These are phyloP conservation scores for Spodoptera litura DNA, from an alignment of 1,140 invertebrate genomes.

Conservation along the genomic window DNA sequence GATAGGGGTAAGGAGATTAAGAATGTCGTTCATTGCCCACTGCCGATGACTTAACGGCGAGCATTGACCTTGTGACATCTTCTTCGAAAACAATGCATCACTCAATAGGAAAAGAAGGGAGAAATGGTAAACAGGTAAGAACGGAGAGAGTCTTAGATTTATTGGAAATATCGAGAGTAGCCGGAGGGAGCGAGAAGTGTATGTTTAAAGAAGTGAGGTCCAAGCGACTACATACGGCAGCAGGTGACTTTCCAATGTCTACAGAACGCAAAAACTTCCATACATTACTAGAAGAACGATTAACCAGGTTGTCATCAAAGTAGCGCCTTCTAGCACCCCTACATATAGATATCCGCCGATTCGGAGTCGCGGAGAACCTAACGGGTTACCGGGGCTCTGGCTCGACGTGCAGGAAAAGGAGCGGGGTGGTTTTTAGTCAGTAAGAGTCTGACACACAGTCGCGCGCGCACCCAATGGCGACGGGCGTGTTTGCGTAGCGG, in stretches of 20 bases:
- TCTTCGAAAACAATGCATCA: not conserved
- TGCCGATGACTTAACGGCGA: not conserved
- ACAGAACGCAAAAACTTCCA: not conserved
- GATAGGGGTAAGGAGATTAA: not conserved
- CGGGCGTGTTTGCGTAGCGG: too few species aligned
- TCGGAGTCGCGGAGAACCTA: too few species aligned
- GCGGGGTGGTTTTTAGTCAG: too few species aligned
- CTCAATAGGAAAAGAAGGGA: not conserved
- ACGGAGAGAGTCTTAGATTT: not conserved
- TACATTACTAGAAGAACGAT: not conserved
- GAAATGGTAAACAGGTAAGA: not conserved
- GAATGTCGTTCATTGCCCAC: not conserved
- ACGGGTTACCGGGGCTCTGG: too few species aligned
- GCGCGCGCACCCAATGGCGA: too few species aligned
- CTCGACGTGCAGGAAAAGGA: too few species aligned
- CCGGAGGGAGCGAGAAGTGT: not conserved
- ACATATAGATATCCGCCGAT: too few species aligned
- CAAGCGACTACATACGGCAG: not conserved
- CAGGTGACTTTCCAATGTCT: not conserved
- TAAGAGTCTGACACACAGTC: too few species aligned
- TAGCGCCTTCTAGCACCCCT: not conserved
- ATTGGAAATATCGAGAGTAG: not conserved
- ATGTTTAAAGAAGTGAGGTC: not conserved
- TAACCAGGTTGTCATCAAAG: not conserved
- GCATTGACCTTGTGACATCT: not conserved